Percentiles rank a stretch among this genome's conserved stretches.
These are phyloP conservation scores for Galeopsomyia nigrocyanea DNA, from an alignment of 2,888 invertebrate species.

Conservation along the genomic window DNA sequence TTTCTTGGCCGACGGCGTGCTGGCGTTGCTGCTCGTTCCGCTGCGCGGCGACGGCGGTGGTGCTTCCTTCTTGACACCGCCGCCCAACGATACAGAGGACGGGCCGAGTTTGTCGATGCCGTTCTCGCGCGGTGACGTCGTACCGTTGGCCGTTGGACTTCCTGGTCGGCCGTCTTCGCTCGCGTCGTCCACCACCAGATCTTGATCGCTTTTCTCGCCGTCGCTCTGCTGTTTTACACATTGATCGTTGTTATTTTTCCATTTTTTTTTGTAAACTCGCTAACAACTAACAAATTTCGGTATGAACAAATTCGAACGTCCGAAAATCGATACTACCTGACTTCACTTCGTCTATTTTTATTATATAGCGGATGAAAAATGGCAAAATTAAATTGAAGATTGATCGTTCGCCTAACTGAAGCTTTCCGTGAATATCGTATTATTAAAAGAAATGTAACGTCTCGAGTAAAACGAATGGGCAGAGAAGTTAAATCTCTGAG, in stretches of 20 bases:
- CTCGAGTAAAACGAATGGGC: too few relatives aligned
- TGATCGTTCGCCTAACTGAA: too few relatives aligned
- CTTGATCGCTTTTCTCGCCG: slow-evolving; percentile 90
- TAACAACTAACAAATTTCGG: too few relatives aligned
- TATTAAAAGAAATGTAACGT: too few relatives aligned
- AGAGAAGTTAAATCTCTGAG: too few relatives aligned
- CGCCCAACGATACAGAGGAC: slow-evolving; percentile 61
- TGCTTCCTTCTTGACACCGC: slow-evolving; percentile 76
- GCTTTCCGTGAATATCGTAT: too few relatives aligned
- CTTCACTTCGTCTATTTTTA: too few relatives aligned
- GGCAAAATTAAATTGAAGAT: too few relatives aligned
- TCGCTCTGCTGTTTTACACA: slow-evolving; percentile 77
- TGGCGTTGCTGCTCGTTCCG: slow-evolving; percentile 91
- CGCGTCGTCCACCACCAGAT: slow-evolving; percentile 94
- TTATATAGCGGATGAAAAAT: too few relatives aligned
- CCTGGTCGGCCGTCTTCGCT: slow-evolving; percentile 84
- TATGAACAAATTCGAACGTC: too few relatives aligned
- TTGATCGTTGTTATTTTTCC: slow-evolving; percentile 28
- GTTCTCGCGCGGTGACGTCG: slow-evolving; percentile 91
- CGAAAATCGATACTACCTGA: too few relatives aligned
- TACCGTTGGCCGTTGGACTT: slow-evolving; percentile 84
- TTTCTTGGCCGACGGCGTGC: slow-evolving; percentile 89
- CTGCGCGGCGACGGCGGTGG: slow-evolving; percentile 71
- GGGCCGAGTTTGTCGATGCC: slow-evolving; percentile 82
- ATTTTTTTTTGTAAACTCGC: too few relatives aligned